A percentile compares a stretch with the other conserved stretches of the same genome.
Conservation (phyloP, 2,797 vertebrate species). For the Uromys caudimaculatus region DNA sequence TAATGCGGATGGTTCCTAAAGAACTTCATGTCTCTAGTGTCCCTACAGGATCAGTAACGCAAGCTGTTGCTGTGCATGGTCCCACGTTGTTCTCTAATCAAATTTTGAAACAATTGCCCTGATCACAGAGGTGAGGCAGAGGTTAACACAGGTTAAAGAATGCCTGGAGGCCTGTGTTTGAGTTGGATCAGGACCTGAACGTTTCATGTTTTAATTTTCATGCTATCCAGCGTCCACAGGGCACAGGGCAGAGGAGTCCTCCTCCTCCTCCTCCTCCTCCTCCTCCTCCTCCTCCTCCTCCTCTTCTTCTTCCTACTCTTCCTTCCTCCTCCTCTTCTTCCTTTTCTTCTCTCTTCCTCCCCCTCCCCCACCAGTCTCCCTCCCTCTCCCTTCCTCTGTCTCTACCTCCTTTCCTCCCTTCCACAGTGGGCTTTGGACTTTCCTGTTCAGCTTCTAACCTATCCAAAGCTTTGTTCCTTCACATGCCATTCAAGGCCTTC, state of each 20-base stretch:
- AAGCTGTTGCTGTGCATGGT: background rate
- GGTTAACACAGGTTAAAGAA: background rate
- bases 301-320: accelerated
- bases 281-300: background rate
- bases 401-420: background rate
- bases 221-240: background rate
- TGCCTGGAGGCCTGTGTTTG: background rate
- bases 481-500: background rate
- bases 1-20: accelerated
- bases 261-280: background rate
- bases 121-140: background rate
- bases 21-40: background rate
- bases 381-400: background rate
- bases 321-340: too few relatives aligned
- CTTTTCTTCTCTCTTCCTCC: accelerated
- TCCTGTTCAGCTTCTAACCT: background rate
- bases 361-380: accelerated
- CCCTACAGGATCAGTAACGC: background rate
- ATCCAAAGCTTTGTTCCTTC: background rate
- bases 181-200: background rate
- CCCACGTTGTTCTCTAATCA: background rate
- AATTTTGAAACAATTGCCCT: background rate
- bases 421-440: background rate
- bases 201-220: background rate
- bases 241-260: accelerated